Evolutionary conservation across 2,113 vertebrate genomes (phyloP).

Genomic region (Camelus dromedarius): DNA sequence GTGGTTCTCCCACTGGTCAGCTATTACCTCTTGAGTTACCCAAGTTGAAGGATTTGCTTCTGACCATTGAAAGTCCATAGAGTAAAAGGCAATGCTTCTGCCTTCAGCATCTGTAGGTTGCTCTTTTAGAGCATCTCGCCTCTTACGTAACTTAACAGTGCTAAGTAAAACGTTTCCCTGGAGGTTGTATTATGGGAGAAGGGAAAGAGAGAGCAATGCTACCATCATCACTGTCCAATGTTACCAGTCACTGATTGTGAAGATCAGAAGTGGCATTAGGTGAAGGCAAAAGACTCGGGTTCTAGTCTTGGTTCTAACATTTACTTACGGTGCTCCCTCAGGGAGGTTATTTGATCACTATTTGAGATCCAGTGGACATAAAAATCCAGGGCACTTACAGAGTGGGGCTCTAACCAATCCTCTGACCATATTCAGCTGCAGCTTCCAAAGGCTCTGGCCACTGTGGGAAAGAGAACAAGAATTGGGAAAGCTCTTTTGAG

Average conservation of each 20-base stretch:
- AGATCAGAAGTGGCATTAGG: background rate
- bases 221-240: background rate
- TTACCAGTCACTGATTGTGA: background rate
- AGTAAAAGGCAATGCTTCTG: background rate
- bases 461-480: background rate
- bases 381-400: background rate
- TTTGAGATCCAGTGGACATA: too few relatives aligned
- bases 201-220: background rate
- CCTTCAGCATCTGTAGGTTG: background rate
- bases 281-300: background rate
- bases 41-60: slow-evolving; percentile 21
- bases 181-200: background rate
- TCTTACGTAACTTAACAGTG: background rate
- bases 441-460: background rate
- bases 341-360: background rate
- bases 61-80: background rate
- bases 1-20: background rate
- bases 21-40: background rate
- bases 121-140: background rate
- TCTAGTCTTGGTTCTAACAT: background rate
- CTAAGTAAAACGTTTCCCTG: background rate
- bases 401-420: background rate
- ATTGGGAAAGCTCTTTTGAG: background rate
- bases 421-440: background rate
- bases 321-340: background rate